These are phyloP conservation scores for Phataginus tetradactyla DNA, from an alignment of 2,797 vertebrate species.

Conservation along the genomic window DNA sequence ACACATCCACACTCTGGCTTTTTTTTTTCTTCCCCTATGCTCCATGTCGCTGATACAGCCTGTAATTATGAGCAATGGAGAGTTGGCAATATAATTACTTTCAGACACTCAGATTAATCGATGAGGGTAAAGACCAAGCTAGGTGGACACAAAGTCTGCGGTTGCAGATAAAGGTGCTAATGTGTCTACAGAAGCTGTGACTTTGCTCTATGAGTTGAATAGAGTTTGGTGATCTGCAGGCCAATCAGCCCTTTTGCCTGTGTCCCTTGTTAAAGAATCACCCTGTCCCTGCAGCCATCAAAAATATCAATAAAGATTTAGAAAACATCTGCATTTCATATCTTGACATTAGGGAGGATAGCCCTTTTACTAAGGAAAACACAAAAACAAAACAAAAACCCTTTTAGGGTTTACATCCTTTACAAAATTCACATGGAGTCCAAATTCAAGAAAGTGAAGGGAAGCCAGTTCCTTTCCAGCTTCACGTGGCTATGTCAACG, in stretches of 20 bases:
- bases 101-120: not conserved
- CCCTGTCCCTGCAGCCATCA: not conserved
- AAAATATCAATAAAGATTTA: not conserved
- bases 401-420: not conserved
- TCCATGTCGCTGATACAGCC: not conserved
- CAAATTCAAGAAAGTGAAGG: not conserved
- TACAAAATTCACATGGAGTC: not conserved
- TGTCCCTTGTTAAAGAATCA: not conserved
- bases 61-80: not conserved
- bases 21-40: not conserved
- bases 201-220: not conserved
- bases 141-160: not conserved
- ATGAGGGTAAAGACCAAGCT: not conserved
- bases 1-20: not conserved
- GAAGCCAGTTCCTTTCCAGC: constrained; percentile 24
- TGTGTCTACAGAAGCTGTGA: not conserved
- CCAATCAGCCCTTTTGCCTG: not conserved
- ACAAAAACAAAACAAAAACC: not conserved
- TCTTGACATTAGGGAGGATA: not conserved
- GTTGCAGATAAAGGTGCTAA: not conserved
- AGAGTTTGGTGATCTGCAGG: not conserved
- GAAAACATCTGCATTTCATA: not conserved
- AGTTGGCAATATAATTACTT: not conserved
- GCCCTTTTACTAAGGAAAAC: constrained; percentile 28
- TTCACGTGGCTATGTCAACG: constrained; percentile 25